A percentile compares a stretch with the other conserved stretches of the same genome.
phyloP scores from a whole-genome alignment of 2,888 invertebrate genomes.

The Steinernema hermaphroditum region DNA sequence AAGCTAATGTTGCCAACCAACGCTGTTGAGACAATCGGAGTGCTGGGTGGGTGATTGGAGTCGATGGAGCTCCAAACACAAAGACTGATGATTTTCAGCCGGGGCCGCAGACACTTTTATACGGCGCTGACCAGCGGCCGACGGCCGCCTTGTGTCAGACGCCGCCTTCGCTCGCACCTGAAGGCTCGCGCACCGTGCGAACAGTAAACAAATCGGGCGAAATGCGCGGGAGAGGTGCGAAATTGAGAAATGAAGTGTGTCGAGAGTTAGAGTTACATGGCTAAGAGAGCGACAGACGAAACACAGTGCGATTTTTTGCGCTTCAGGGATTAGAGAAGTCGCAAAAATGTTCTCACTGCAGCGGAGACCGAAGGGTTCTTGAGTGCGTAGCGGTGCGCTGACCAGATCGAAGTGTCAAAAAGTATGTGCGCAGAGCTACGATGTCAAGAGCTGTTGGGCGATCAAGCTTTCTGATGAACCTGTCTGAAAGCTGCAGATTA shows the following conservation, averaged over 20 bases:
- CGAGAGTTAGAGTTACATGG: not conserved
- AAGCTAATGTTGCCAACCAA: not conserved
- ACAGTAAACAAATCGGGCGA: not conserved
- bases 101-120: slow-evolving; percentile 1
- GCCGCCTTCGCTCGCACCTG: slow-evolving; percentile 24
- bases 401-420: slow-evolving; percentile 30
- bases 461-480: not conserved
- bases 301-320: slow-evolving; percentile 6
- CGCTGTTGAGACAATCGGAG: slow-evolving; percentile 24
- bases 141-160: not conserved
- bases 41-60: slow-evolving; percentile 20
- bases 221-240: slow-evolving; percentile 7
- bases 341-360: slow-evolving; percentile 14
- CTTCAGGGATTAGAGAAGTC: slow-evolving; percentile 19
- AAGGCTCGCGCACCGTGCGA: slow-evolving; percentile 14
- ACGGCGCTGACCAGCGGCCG: slow-evolving; percentile 6
- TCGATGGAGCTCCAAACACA: slow-evolving; percentile 18
- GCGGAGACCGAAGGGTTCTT: not conserved
- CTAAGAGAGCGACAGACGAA: not conserved
- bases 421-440: slow-evolving; percentile 14
- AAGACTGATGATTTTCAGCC: slow-evolving; percentile 1
- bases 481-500: not conserved
- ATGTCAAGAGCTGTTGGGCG: not conserved
- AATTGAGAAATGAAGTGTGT: slow-evolving; percentile 13
- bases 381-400: not conserved